Conservation (phyloP, 2,888 invertebrate genomes). For the Xanthorhoe designata region DNA sequence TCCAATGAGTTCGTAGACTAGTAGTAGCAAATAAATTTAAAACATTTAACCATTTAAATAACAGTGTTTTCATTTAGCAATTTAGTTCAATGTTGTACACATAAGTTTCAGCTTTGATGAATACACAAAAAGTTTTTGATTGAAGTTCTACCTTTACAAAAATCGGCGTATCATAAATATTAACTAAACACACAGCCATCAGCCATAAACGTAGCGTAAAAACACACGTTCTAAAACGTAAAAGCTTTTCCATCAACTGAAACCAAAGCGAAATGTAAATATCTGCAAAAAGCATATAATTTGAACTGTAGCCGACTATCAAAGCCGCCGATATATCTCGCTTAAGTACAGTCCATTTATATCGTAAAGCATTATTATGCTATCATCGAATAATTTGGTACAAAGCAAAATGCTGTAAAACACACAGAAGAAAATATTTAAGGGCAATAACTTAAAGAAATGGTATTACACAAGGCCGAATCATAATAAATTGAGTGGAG, state of each 20-base stretch:
- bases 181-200: constrained; percentile 15
- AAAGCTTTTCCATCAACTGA: constrained; percentile 37
- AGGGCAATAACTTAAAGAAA: constrained; percentile 52
- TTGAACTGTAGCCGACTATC: constrained; percentile 31
- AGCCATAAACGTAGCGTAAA: constrained; percentile 25
- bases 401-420: constrained; percentile 49
- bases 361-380: constrained; percentile 41
- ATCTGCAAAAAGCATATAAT: constrained; percentile 39
- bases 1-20: constrained; percentile 8
- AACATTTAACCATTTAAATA: neutral
- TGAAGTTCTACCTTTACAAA: constrained; percentile 21
- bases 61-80: neutral
- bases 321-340: constrained; percentile 37
- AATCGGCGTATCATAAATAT: constrained; percentile 24
- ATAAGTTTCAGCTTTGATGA: constrained; percentile 14
- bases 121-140: constrained; percentile 19
- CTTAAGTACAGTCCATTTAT: constrained; percentile 38
- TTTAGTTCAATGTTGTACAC: constrained; percentile 3
- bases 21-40: neutral
- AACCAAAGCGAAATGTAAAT: constrained; percentile 41
- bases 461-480: constrained; percentile 46
- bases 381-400: constrained; percentile 38
- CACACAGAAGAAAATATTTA: constrained; percentile 55
- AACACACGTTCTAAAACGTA: constrained; percentile 29
- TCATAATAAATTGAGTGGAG: constrained; percentile 76